Base-by-base conservation (phyloP, 2,113 vertebrate species). In the Platysteira castanea region DNA sequence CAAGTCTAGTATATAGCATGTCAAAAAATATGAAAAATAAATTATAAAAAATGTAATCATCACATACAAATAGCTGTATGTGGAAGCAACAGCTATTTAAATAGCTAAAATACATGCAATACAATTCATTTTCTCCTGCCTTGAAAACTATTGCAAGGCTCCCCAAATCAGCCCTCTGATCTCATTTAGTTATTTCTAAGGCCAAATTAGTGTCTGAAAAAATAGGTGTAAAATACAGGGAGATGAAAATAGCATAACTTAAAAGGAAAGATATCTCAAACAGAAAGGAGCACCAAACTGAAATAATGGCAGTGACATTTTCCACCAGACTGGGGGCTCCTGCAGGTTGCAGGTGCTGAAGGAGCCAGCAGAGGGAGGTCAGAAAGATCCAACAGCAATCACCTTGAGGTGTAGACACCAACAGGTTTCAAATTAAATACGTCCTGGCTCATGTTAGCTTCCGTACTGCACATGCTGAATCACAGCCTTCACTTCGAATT, bases 291-390 rank as follows among this genome's bases (percentile, higher is more conserved):
- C 35, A 24, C 23, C 54, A 15, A 81, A 71, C 31, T 22, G 31
- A 70, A 75, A 46, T 71, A 65, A 56, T 2, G 1, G 35, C 17
- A 70, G 52, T 59, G 83, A 49, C 42, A 11, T 83, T 91, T 80
- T 81, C 64, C 19, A 35, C 80, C 35, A 28, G 61, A 50, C 13
- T n/a, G 50, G 31, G 28, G 42, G 63, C 56, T 67, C 3, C 50
- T 84, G 64, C 60, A 90, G 60, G 52, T 67, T 93, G 92, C 79
- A 89, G 80, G 19, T 82, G 57, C 39, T 65, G 37, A 50, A 76
- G 77, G 46, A 87, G 96, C 73, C 95, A 91, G 90, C 90, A 95
- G 90, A 93, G 92, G 92, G 86, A 90, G 73, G 35, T 26, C 41
- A 26, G 73, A 71, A 68, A 89, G 69, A 35, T 20, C 56, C 60